Conservation (phyloP, 1,140 invertebrate species). For the Aphidius gifuensis region DNA sequence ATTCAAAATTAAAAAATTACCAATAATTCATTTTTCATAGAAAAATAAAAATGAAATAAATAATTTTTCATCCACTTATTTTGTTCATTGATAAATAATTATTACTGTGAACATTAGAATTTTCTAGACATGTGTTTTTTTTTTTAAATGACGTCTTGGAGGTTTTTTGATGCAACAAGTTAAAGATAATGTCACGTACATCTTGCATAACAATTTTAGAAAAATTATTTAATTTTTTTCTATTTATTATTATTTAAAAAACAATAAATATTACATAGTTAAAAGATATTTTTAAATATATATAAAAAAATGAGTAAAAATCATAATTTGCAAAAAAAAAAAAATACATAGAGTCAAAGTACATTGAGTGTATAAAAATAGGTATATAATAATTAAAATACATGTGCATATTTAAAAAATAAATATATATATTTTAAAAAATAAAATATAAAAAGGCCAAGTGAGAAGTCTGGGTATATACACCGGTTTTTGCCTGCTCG, state of each 20-base stretch:
- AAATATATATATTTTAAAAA: not conserved
- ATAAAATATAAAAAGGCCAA: conserved; percentile 1
- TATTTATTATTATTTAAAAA: too few relatives aligned
- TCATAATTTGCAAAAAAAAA: not conserved
- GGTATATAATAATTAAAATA: too few relatives aligned
- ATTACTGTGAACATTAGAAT: too few relatives aligned
- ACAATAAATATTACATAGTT: not conserved
- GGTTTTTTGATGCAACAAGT: conserved; percentile 1
- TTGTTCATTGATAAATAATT: too few relatives aligned
- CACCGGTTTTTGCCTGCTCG: conserved; percentile 5
- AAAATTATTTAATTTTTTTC: not conserved
- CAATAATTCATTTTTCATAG: too few relatives aligned
- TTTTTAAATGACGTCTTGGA: too few relatives aligned
- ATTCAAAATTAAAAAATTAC: too few relatives aligned
- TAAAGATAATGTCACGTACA: not conserved
- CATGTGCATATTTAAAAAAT: too few relatives aligned
- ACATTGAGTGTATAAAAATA: not conserved
- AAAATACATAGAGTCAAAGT: not conserved
- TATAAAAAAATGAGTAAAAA: not conserved
- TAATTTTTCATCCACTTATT: too few relatives aligned
- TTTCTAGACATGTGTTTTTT: too few relatives aligned
- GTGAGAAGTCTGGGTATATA: not conserved
- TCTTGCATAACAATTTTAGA: not conserved
- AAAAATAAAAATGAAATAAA: too few relatives aligned
- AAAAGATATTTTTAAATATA: not conserved